Percentiles rank a stretch among this genome's conserved stretches.
These are phyloP conservation scores for Macrobrachium rosenbergii DNA, from an alignment of 1,140 invertebrate genomes.

Conservation along the genomic window DNA sequence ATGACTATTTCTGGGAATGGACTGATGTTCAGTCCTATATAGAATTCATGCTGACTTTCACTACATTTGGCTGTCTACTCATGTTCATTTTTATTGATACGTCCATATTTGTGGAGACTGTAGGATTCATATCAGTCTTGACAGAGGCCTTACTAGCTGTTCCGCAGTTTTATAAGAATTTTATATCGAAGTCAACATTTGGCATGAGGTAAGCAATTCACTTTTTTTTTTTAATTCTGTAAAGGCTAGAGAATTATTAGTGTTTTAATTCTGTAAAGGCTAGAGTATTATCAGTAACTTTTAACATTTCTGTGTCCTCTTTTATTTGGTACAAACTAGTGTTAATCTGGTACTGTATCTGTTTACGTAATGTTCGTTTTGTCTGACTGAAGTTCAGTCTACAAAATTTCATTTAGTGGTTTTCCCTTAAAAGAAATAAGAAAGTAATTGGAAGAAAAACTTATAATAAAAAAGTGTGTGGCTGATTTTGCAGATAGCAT, in stretches of 20 bases:
- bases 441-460: no score
- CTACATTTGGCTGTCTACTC: conserved; percentile 82
- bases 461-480: no score
- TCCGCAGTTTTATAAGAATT: conserved; percentile 93
- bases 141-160: conserved; percentile 96
- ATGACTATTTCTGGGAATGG: conserved; percentile 98
- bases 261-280: no score
- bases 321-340: background rate
- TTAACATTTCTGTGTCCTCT: no score
- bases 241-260: no score
- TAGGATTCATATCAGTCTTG: conserved; percentile 95
- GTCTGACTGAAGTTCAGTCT: no score
- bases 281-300: no score
- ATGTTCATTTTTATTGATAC: conserved; percentile 90
- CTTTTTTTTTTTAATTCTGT: no score
- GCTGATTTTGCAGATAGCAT: no score
- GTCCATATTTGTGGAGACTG: conserved; percentile 85
- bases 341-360: conserved; percentile 2
- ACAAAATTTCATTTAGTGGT: background rate
- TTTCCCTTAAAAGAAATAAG: no score
- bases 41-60: conserved; percentile 91
- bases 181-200: conserved; percentile 88
- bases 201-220: conserved; percentile 89
- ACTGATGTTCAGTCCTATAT: conserved; percentile 97
- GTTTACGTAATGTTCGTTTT: background rate